Base-by-base conservation (phyloP, 2,888 invertebrate genomes). In the Harpalus rufipes region DNA sequence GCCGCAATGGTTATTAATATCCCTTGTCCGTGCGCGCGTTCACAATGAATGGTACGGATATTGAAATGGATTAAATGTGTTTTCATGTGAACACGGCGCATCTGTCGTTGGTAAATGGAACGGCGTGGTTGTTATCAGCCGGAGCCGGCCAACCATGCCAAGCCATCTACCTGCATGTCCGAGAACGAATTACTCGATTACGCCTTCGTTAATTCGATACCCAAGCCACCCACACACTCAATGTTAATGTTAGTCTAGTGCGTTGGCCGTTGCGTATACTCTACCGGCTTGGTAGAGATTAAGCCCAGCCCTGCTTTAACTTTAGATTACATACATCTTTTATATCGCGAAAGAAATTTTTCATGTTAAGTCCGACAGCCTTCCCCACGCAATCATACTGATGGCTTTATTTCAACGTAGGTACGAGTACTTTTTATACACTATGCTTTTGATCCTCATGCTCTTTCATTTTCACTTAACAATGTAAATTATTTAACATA, bases 31-130 rank as follows among this genome's bases (percentile, higher is more conserved):
- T 61, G 76, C 10, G 72, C 61, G 82, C 72, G 83, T 76, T 76
- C 83, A 76, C 74, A 84, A 84, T 84, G 83, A 58, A 84, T 59
- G 78, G 84, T 79, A 56, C 65, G 78, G 84, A 84, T 84, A 84
- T 84, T 84, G 84, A 84, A 84, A 79, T 84, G 84, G 84, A 84
- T 84, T 84, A 84, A 84, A 84, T 84, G 84, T 84, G 84, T 84
- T 84, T 84, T 84, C 84, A 84, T 84, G 84, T 79, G 84, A 84
- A 79, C 79, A 68, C 61, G 14, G 63, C 84, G 79, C 84, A 84
- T 84, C 76, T 84, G 84, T 84, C 84, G 83, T 72, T 41, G 76
- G n/a, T 39, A 68, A 68, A 68, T 68, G 68, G 68, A 68, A 68
- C 68, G 39, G 68, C 32, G 68, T 68, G 39, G n/a, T 32, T 39